Base-by-base conservation (phyloP, 2,888 invertebrate species). In the Alviniconcha strummeri region DNA sequence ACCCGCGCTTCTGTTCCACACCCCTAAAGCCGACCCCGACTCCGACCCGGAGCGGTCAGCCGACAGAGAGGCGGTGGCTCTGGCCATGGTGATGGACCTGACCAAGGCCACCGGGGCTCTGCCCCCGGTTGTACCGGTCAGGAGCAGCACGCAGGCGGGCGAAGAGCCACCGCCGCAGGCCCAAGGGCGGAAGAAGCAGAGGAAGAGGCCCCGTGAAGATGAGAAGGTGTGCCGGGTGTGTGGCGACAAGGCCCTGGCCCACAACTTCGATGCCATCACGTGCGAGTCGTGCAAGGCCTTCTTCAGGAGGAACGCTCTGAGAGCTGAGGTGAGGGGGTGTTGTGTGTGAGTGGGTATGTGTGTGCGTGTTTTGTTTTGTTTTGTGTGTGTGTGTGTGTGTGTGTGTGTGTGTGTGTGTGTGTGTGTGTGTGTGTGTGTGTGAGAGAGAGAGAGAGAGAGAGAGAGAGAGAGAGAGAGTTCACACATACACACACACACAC, bases 271-370 rank as follows among this genome's bases (percentile, higher is more conserved):
- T 94, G 98, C 98, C 2, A 96, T 98, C 84, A 97, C 98, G 5
- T 99, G 97, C 91, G 98, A 99, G 94, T 98, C 98, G 88, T 99
- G 99, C 92, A 99, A 99, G 92, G 98, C 99, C 0, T 99, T 99
- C 93, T 99, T 99, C 93, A 95, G 98, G 85, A 95, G 98, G 86
- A 99, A 99, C 94, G 99, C 99, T 2, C 94, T 98, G 55, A 96
- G 97, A 87, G 96, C 96, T 87, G 98, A 98, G 94, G 96, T 95
- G 92, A 91, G 89, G 8, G 9, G 0, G 8, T 13, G 13, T 60
- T 60, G 60, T 60, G 60, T 60, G 60, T 60, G 60, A 3, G 60
- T 60, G 60, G 1, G 60, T 60, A 4, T 60, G 60, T 60, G 60
- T 60, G 60, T 60, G 60, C 4, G 60, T 60, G 60, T 36, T 36